phyloP scores from a whole-genome alignment of 2,888 invertebrate genomes.

The Dicyrtoma fusca region DNA sequence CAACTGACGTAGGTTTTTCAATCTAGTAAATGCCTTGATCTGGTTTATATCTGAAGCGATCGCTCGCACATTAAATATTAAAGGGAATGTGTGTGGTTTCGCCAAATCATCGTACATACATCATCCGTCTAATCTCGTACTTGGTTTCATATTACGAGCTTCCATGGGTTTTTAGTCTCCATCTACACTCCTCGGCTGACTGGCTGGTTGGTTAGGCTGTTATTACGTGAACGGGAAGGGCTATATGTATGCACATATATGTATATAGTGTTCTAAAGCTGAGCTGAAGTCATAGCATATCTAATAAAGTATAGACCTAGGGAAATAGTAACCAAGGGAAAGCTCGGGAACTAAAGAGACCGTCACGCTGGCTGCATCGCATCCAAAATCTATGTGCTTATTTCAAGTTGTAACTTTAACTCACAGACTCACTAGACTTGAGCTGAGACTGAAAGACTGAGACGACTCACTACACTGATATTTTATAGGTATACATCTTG shows the following conservation, averaged over 20 bases:
- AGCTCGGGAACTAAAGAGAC: constrained; percentile 17
- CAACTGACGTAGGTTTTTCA: constrained; percentile 49
- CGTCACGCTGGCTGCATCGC: constrained; percentile 28
- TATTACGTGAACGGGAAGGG: not conserved
- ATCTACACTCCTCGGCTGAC: not conserved
- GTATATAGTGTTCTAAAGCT: not conserved
- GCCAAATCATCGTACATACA: constrained; percentile 55
- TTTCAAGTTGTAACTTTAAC: no score
- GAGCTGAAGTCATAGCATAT: no score
- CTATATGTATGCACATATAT: not conserved
- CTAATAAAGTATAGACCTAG: no score
- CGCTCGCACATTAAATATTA: constrained; percentile 56
- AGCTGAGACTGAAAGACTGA: no score
- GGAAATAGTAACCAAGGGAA: constrained; percentile 21
- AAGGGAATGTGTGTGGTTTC: constrained; percentile 54
- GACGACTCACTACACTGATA: no score
- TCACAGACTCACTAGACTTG: no score
- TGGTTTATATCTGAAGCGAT: constrained; percentile 57
- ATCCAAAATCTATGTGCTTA: constrained; percentile 11
- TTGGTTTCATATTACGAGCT: constrained; percentile 39
- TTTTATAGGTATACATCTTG: constrained; percentile 1
- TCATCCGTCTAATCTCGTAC: constrained; percentile 52
- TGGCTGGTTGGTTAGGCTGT: not conserved
- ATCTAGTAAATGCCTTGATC: constrained; percentile 57
- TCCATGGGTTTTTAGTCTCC: constrained; percentile 18